These are phyloP conservation scores for Sebastes matsubarae DNA, from an alignment of 2,797 vertebrate species.

Conservation along the genomic window DNA sequence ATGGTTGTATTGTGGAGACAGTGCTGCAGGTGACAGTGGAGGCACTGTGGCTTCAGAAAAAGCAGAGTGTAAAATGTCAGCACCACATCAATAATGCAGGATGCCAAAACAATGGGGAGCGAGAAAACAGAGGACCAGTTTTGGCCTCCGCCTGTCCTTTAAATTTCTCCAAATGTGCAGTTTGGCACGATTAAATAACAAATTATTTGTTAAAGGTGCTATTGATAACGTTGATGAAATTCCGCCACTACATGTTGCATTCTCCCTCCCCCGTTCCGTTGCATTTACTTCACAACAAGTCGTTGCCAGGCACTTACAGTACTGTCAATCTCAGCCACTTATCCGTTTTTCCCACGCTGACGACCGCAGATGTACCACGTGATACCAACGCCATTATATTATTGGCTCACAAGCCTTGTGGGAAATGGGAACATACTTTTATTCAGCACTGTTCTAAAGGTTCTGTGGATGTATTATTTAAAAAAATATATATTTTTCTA, in stretches of 20 bases:
- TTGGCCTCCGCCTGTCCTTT: neutral
- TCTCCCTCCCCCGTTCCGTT: too few relatives aligned
- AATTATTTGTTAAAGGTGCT: neutral
- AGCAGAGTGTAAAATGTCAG: constrained; percentile 58
- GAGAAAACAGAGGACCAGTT: neutral
- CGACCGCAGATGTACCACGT: too few relatives aligned
- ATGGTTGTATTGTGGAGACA: constrained; percentile 8
- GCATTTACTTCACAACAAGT: neutral
- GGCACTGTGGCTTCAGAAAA: constrained; percentile 13
- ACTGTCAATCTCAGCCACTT: too few relatives aligned
- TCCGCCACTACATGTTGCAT: too few relatives aligned
- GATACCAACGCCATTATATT: too few relatives aligned
- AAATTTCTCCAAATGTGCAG: neutral
- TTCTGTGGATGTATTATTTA: neutral
- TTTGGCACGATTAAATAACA: neutral
- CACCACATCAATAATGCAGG: constrained; percentile 66
- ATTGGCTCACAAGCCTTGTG: too few relatives aligned
- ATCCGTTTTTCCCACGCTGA: too few relatives aligned
- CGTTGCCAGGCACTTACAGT: neutral
- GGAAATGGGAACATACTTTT: neutral
- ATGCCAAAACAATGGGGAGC: constrained; percentile 35
- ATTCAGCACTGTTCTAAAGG: neutral
- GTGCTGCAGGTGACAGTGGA: constrained; percentile 50
- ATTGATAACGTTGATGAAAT: too few relatives aligned
- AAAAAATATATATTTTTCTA: neutral